Conservation (phyloP, 2,113 vertebrate species). For the Anseranas semipalmata region DNA sequence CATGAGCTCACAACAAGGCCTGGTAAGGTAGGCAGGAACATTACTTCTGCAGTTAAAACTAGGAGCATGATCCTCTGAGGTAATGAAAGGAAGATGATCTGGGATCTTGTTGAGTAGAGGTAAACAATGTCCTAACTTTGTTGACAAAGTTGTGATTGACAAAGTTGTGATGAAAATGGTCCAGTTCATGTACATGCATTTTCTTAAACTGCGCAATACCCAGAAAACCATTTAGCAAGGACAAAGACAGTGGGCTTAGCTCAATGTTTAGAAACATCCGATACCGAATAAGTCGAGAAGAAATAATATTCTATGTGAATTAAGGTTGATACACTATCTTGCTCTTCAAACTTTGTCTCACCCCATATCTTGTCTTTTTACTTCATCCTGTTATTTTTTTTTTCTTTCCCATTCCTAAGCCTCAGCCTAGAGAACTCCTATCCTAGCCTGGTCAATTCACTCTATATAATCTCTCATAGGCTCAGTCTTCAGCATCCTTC, state of each 20-base stretch:
- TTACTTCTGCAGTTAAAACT: too few species aligned
- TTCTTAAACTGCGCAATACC: neutral
- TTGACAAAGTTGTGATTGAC: too few species aligned
- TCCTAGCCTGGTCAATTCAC: neutral
- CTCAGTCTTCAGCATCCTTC: neutral
- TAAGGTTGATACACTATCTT: neutral
- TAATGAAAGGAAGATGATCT: neutral
- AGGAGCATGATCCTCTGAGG: neutral
- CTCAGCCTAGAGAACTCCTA: neutral
- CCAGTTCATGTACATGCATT: neutral
- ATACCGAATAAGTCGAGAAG: neutral
- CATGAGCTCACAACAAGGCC: too few species aligned
- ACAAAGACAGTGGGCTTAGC: neutral
- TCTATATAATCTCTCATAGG: neutral
- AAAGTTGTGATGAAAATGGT: neutral
- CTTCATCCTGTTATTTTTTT: neutral
- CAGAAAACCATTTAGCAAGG: neutral
- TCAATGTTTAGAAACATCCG: neutral
- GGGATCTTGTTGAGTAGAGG: neutral
- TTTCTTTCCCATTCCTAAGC: neutral
- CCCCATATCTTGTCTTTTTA: neutral
- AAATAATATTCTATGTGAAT: neutral
- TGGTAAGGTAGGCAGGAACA: too few species aligned
- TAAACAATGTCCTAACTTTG: neutral
- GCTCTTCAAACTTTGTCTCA: neutral